Evolutionary conservation across 2,888 invertebrate genomes (phyloP).

Genomic region (Rhopalosiphum nymphaeae): DNA sequence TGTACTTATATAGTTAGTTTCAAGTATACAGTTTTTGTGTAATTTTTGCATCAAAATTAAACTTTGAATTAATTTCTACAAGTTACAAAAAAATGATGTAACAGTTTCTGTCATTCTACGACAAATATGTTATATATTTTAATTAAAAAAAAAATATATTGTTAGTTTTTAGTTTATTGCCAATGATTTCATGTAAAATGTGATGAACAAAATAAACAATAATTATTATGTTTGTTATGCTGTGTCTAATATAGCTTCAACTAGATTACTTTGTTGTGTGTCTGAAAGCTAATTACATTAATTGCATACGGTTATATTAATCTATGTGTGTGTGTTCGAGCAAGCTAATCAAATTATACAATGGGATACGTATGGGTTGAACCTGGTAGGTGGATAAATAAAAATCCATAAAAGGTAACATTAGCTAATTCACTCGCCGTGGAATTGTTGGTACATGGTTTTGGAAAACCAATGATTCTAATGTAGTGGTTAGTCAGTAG

Average conservation of each 20-base stretch:
- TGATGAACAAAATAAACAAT: conserved; percentile 30
- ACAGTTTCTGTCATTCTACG: background rate
- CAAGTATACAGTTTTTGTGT: background rate
- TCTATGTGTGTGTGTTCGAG: conserved; percentile 40
- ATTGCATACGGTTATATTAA: conserved; percentile 52
- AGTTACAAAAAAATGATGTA: background rate
- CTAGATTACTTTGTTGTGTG: conserved; percentile 35
- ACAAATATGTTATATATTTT: background rate
- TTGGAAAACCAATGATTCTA: background rate
- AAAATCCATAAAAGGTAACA: conserved; percentile 22
- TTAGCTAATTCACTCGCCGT: background rate
- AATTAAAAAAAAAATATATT: background rate
- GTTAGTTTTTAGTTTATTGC: background rate
- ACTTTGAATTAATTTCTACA: background rate
- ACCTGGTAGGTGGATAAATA: conserved; percentile 7
- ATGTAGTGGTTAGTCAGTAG: background rate
- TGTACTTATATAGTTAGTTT: background rate
- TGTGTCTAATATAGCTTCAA: conserved; percentile 39
- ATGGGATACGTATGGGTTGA: background rate
- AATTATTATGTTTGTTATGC: conserved; percentile 42
- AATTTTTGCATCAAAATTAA: background rate
- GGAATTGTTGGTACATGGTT: conserved; percentile 9
- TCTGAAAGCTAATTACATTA: conserved; percentile 52
- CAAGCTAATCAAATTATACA: conserved; percentile 47
- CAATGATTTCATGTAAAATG: background rate